phyloP scores from a whole-genome alignment of 2,888 invertebrate species.

The Zootermopsis nevadensis region DNA sequence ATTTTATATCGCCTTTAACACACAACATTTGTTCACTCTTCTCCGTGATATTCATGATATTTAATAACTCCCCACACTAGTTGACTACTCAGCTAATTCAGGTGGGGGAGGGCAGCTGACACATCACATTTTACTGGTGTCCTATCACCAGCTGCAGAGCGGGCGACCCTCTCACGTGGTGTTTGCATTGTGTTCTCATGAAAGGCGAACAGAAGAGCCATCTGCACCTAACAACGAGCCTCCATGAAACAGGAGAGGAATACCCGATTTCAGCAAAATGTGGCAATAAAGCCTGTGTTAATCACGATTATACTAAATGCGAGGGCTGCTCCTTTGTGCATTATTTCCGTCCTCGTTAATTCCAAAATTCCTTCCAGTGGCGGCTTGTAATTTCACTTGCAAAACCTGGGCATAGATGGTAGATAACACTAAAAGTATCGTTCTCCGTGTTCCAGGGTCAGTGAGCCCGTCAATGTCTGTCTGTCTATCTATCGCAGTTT shows the following conservation, averaged over 20 bases:
- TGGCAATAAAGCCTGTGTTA: conserved; percentile 14
- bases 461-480: no score
- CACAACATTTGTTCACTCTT: neutral
- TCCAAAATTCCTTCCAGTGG: neutral
- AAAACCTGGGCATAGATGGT: no score
- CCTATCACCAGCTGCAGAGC: neutral
- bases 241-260: neutral
- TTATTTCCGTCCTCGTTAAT: neutral
- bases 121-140: neutral
- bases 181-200: conserved; percentile 25
- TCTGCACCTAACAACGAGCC: conserved; percentile 14
- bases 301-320: conserved; percentile 14
- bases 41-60: neutral
- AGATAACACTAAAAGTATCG: no score
- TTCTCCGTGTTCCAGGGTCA: no score
- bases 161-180: neutral
- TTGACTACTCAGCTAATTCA: conserved; percentile 27
- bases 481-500: no score
- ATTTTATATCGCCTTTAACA: neutral
- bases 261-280: neutral
- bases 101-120: no score
- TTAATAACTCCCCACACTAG: neutral
- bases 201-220: conserved; percentile 9
- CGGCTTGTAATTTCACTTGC: neutral
- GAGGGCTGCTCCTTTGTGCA: neutral